Evolutionary conservation across 2,113 vertebrate species (phyloP).

Genomic region (Calidris pygmaea): DNA sequence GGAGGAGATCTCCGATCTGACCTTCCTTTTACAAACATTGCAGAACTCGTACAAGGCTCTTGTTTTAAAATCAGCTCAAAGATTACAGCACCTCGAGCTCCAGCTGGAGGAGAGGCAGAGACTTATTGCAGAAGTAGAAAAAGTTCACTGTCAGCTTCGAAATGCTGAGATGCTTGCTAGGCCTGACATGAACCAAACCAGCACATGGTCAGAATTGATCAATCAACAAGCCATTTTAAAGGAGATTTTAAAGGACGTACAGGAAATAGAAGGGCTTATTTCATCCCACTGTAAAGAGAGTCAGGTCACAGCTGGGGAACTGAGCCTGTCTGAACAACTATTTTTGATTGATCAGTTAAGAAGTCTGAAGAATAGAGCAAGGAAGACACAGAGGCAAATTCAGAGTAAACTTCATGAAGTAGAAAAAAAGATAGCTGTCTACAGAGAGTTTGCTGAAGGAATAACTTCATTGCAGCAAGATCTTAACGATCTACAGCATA

Average conservation of each 20-base stretch:
- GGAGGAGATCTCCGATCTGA: conserved; percentile 72
- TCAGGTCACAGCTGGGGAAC: conserved; percentile 71
- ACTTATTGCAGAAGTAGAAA: conserved; percentile 77
- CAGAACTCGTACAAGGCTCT: conserved; percentile 79
- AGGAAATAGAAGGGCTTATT: conserved; percentile 72
- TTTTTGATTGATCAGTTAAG: conserved; percentile 81
- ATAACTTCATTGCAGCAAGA: conserved; percentile 71
- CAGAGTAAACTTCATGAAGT: conserved; percentile 74
- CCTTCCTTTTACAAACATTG: conserved; percentile 72
- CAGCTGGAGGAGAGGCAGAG: conserved; percentile 83
- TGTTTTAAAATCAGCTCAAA: conserved; percentile 73
- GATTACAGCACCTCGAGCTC: conserved; percentile 79
- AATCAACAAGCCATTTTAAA: conserved; percentile 62
- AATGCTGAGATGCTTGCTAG: conserved; percentile 50
- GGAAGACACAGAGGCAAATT: conserved; percentile 71
- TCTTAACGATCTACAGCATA: conserved; percentile 62
- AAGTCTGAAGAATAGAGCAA: conserved; percentile 78
- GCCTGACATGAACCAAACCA: conserved; percentile 24
- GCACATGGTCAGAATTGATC: conserved; percentile 65
- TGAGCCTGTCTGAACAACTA: conserved; percentile 81
- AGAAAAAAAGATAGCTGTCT: conserved; percentile 66
- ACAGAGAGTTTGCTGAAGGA: conserved; percentile 70
- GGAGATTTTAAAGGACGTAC: conserved; percentile 72
- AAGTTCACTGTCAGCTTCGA: conserved; percentile 78
- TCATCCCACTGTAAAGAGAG: conserved; percentile 77